Evolutionary conservation across 53 echinoderm and acorn worm genomes (phyloP).

Genomic region (Holothuria scabra): DNA sequence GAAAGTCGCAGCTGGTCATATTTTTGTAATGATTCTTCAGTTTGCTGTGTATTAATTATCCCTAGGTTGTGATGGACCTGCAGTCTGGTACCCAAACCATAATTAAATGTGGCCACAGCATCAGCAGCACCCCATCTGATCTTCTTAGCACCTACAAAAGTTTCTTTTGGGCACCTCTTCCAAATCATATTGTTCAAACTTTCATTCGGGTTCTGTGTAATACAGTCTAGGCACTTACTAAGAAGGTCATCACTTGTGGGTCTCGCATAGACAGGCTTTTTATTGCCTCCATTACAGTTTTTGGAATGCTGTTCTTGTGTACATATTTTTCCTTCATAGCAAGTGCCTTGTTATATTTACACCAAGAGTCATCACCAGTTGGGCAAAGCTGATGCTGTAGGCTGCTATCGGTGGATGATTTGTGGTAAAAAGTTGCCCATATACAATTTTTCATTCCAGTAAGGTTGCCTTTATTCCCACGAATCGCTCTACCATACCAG

Average conservation of each 20-base stretch:
- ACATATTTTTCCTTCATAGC: slow-evolving; percentile 1
- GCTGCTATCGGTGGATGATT: neutral
- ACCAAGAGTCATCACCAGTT: slow-evolving; percentile 39
- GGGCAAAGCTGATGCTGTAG: slow-evolving; percentile 25
- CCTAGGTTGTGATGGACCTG: neutral
- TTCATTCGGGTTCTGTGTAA: slow-evolving; percentile 38
- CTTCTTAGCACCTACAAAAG: slow-evolving; percentile 16
- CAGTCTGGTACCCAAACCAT: slow-evolving; percentile 3
- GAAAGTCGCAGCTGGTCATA: too few species aligned
- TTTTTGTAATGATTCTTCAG: neutral
- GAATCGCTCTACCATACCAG: slow-evolving; percentile 35
- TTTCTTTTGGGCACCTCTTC: slow-evolving; percentile 10
- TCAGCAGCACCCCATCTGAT: slow-evolving; percentile 18
- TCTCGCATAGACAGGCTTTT: neutral
- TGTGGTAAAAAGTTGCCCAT: slow-evolving; percentile 18
- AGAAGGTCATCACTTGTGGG: neutral
- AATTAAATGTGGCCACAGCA: slow-evolving; percentile 40
- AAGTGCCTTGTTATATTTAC: slow-evolving; percentile 7
- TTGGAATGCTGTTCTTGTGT: slow-evolving; percentile 10
- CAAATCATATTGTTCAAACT: slow-evolving; percentile 34
- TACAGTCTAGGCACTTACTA: slow-evolving; percentile 19
- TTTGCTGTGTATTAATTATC: neutral
- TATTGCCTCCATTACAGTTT: slow-evolving; percentile 11
- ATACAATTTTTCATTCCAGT: neutral
- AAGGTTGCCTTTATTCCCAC: slow-evolving; percentile 34